Evolutionary conservation across 2,113 vertebrate genomes (phyloP).

Genomic region (Orycteropus afer): DNA sequence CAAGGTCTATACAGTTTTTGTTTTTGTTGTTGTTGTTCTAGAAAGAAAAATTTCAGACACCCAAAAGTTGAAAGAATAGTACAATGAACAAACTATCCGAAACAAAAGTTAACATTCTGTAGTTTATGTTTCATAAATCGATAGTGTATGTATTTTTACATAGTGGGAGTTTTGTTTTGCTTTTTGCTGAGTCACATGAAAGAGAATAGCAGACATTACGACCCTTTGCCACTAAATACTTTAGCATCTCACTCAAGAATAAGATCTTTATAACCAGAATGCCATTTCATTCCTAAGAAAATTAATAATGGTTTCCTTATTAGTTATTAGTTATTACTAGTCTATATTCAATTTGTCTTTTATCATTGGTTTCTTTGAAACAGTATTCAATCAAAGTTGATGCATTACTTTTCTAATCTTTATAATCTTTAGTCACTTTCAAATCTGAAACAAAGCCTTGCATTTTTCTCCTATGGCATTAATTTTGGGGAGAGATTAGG

Average conservation of each 20-base stretch:
- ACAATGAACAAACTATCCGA: conserved; percentile 33
- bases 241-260: background rate
- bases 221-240: background rate
- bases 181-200: conserved; percentile 17
- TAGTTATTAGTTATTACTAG: too few species aligned
- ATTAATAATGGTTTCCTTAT: background rate
- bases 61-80: too few species aligned
- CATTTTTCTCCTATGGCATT: background rate
- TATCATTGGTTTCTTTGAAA: background rate
- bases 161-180: too few species aligned
- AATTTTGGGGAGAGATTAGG: background rate
- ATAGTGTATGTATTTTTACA: background rate
- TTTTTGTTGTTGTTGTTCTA: background rate
- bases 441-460: background rate
- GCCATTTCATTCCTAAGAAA: conserved; percentile 2
- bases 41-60: background rate
- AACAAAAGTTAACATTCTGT: conserved; percentile 21
- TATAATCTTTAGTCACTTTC: conserved; percentile 1
- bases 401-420: background rate
- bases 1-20: background rate
- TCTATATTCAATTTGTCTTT: background rate
- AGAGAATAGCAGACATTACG: background rate
- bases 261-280: background rate
- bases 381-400: background rate
- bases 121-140: background rate